Base-by-base conservation (phyloP, 2,797 vertebrate genomes). In the Neostethus bicornis region DNA sequence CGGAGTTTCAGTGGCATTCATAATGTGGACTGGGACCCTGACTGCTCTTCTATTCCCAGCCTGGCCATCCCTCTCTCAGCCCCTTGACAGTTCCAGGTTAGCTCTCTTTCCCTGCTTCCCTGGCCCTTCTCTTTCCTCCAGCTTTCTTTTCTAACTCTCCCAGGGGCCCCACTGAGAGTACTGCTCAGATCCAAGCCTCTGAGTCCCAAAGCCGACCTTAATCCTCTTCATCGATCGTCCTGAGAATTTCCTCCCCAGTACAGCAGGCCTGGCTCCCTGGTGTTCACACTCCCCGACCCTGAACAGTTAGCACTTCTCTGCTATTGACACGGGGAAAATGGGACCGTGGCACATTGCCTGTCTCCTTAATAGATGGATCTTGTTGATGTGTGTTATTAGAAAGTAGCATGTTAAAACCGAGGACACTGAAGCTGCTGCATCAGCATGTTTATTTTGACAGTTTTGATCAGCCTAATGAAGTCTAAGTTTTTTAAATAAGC, bases 31-130 rank as follows among this genome's bases (percentile, higher is more conserved):
- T 66, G 80, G 82, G 77, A 84, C 82, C 77, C 58, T 29, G 78
- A 64, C 75, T 50, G 68, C 61, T 65, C 80, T 43, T 69, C 72
- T 81, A 78, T 84, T 85, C 81, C 84, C 84, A 73, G 70, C 65
- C 73, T 61, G 77, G 79, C 83, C 85, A 61, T 66, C 84, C 85
- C 79, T 84, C 78, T 79, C 76, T 83, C 86, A 75, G 79, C 79
- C 89, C 85, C 84, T 85, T 90, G 91, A 93, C 91, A 92, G 91
- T 88, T 91, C 87, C 91, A 92, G 90, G 91, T 92, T 93, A 91
- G 87, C 85, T 82, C 75, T 81, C 66, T 79, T 78, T 83, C 64
- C 66, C 70, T 61, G 60, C 70, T 73, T 64, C 81, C 70, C 55
- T 61, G 57, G 60, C 73, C 69, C 75, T 80, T 66, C 68, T 73